Base-by-base conservation (phyloP, 2,797 vertebrate genomes). In the Serranus cabrilla region DNA sequence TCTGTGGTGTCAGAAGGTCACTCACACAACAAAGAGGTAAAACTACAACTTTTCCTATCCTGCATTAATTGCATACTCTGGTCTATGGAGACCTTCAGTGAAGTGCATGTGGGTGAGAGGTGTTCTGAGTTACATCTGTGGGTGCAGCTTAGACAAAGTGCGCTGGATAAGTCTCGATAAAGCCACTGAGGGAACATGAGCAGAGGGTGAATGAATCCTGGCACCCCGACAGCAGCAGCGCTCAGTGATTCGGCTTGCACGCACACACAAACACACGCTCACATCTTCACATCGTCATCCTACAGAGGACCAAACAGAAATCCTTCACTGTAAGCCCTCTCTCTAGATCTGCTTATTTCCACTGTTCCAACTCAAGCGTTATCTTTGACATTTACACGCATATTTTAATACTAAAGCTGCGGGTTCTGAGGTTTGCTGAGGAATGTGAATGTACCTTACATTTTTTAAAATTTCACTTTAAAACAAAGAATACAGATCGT, bases 81-180 rank as follows among this genome's bases (percentile, higher is more conserved):
- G 74, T 72, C 75, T 56, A 3, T 8, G 27, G 18, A 59, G 86
- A 86, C 80, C 67, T 20, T 54, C 7, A 7, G 68, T 84, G 81
- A 90, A 90, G 87, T 81, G 88, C 75, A 76, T 80, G 78, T 78
- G 76, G 76, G 87, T 54, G 74, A 71, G 68, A 82, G 23, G 54
- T 57, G 62, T 43, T 84, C 66, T n/a, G 52, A 73, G 84, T 68
- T 51, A 66, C 40, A 18, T 80, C 83, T 85, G 62, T 74, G 75
- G 82, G 81, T 78, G 87, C 83, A 83, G 86, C 87, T 86, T 64
- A 76, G 73, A 86, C 84, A 91, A 94, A 94, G 93, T 94, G 93
- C 83, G 58, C 78, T 67, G 84, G 83, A 83, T 78, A 86, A 89
- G 83, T 86, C 90, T 82, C 40, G 37, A 43, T 70, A 76, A 84